Evolutionary conservation across 2,797 vertebrate species (phyloP), one percentile per base, ranked within the genome.

Genomic region (Rallus crepitans): DNA sequence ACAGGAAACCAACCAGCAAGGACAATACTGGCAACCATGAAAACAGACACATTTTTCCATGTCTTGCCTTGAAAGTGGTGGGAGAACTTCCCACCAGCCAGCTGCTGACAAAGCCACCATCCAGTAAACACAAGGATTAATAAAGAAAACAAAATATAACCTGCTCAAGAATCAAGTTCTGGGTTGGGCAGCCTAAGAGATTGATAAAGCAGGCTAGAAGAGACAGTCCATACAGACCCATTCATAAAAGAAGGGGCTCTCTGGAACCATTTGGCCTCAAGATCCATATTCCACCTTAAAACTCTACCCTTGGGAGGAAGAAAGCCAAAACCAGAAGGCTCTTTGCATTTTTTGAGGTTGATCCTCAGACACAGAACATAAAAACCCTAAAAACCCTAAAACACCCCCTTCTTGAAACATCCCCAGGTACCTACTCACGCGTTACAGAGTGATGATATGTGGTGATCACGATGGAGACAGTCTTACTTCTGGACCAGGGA

Each of bases 381-480:
- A 28, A 31, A 82, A 70, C 70, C 35, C 42, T 3, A 68, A 28
- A 31, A 82, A 70, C 70, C 35, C 42, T 13, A 28, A 69, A 82
- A n/a, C 0, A 8, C 6, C 47, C 55, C 9, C 21, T 45, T 31
- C 63, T 56, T 2, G 1, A 28, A 73, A 12, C 37, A 18, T 50
- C 71, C 47, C 82, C 63, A n/a, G 66, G 15, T 75, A 76, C 40
- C 52, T 77, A 31, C 75, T 70, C 15, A 20, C 11, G 2, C 0
- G 0, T 75, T 80, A 23, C 2, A 30, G 66, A 63, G 50, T 33
- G 12, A 31, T 70, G 37, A 30, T 14, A 33, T 11, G 23, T 40
- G 55, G 39, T 25, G 39, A 25, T 23, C 0, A 0, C 1, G 31
- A 24, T 25, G 35, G 61, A 79, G 42, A 31, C 0, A 1, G 53